Evolutionary conservation across 2,888 invertebrate species (phyloP).

Genomic region (Ophion ventricosus): DNA sequence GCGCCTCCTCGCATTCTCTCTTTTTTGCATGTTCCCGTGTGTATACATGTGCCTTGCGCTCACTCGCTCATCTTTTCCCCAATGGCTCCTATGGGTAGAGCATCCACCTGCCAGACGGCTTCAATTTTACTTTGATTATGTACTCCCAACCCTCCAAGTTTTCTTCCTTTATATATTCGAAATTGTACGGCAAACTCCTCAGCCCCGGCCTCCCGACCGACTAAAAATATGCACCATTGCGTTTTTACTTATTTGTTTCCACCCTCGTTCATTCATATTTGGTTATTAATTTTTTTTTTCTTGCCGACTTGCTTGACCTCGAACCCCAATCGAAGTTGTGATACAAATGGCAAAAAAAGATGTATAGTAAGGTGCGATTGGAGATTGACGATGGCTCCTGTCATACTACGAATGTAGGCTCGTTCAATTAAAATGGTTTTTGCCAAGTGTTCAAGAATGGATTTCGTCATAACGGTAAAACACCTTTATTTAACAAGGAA

Average conservation of each 20-base stretch:
- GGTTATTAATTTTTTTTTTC: too few relatives aligned
- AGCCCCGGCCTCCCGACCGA: neutral
- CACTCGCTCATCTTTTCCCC: conserved; percentile 31
- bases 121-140: conserved; percentile 72
- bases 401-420: neutral
- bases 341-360: too few relatives aligned
- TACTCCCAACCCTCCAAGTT: conserved; percentile 67
- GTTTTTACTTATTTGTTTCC: conserved; percentile 10
- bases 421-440: neutral
- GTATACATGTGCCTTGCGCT: conserved; percentile 7
- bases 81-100: conserved; percentile 40
- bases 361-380: too few relatives aligned
- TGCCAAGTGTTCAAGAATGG: neutral
- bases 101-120: conserved; percentile 64
- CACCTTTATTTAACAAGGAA: neutral
- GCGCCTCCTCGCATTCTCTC: conserved; percentile 48
- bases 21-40: conserved; percentile 35
- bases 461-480: neutral
- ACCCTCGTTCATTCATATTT: neutral
- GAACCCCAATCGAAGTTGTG: too few relatives aligned
- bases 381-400: too few relatives aligned
- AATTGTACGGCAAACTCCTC: conserved; percentile 11
- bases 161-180: conserved; percentile 53
- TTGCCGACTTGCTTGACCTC: too few relatives aligned
- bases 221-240: neutral